Evolutionary conservation across 2,888 invertebrate species (phyloP).

Genomic region (Sabellastarte sp.): DNA sequence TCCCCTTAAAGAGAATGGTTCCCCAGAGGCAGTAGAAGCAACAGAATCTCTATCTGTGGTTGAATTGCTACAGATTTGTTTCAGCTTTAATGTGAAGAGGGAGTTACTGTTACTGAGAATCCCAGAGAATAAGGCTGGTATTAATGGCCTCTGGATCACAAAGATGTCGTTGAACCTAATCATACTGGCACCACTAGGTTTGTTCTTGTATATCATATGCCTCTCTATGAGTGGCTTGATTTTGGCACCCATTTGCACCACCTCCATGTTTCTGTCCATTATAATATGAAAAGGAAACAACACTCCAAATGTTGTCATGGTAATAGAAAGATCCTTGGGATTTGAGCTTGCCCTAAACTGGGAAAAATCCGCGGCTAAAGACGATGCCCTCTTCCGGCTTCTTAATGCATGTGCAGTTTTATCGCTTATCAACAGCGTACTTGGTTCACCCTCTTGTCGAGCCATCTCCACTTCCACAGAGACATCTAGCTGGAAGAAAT

Average conservation of each 20-base stretch:
- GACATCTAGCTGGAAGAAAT: background rate
- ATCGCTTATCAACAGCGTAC: background rate
- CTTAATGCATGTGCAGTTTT: background rate
- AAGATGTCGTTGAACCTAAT: slow-evolving; percentile 67
- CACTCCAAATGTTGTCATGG: slow-evolving; percentile 21
- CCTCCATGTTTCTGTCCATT: slow-evolving; percentile 25
- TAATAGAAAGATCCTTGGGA: slow-evolving; percentile 1
- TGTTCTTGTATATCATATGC: background rate
- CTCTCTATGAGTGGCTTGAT: slow-evolving; percentile 15
- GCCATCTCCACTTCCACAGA: background rate
- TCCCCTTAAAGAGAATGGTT: slow-evolving; percentile 30
- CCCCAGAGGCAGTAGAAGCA: background rate
- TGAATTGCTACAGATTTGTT: background rate
- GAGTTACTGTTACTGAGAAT: slow-evolving; percentile 92
- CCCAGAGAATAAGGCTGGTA: slow-evolving; percentile 86
- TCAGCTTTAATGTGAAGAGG: slow-evolving; percentile 68
- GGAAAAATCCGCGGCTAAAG: background rate
- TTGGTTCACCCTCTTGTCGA: background rate
- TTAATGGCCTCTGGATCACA: slow-evolving; percentile 72
- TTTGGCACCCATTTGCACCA: slow-evolving; percentile 25
- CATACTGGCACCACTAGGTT: background rate
- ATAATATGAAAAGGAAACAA: slow-evolving; percentile 41
- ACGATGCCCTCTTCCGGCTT: background rate
- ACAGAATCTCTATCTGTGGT: too few species aligned
- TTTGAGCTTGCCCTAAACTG: background rate